Percentiles rank a stretch among this genome's conserved stretches.
phyloP scores from a whole-genome alignment of 2,888 invertebrate species.

The Rhogogaster chlorosoma region DNA sequence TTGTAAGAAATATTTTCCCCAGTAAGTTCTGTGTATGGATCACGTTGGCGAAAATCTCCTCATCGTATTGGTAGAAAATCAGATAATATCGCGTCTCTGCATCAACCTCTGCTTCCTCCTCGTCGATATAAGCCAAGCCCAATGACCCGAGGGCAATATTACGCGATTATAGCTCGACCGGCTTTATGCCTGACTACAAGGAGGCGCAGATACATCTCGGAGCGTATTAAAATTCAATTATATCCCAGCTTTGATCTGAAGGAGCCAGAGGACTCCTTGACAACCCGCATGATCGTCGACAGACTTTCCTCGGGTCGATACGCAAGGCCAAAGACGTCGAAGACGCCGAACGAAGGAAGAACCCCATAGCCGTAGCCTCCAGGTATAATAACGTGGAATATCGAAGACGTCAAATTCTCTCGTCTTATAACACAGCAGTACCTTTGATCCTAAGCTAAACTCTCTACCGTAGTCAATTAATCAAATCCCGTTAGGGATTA shows the following conservation, averaged over 20 bases:
- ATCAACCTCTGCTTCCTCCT: constrained; percentile 27
- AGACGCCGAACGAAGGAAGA: constrained; percentile 24
- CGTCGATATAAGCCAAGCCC: constrained; percentile 27
- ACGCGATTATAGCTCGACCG: constrained; percentile 25
- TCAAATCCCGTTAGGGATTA: constrained; percentile 66
- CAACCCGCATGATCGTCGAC: constrained; percentile 27
- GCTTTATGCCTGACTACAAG: constrained; percentile 19
- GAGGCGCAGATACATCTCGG: constrained; percentile 20
- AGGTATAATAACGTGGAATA: constrained; percentile 44
- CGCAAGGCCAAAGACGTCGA: constrained; percentile 7
- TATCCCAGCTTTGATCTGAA: constrained; percentile 39
- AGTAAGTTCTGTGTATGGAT: not conserved
- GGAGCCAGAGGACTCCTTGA: constrained; percentile 35
- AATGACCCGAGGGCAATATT: constrained; percentile 38
- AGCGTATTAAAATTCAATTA: constrained; percentile 42
- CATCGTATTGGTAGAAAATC: constrained; percentile 19
- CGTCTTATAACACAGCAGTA: not conserved
- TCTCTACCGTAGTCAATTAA: constrained; percentile 62
- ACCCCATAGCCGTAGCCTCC: not conserved
- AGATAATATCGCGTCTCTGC: not conserved
- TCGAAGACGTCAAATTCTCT: constrained; percentile 4
- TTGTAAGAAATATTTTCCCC: not conserved
- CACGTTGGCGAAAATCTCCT: not conserved
- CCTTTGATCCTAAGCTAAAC: constrained; percentile 4
- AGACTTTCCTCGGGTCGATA: constrained; percentile 30